Evolutionary conservation across 2,888 invertebrate species (phyloP).

Genomic region (Corbicula japonica): DNA sequence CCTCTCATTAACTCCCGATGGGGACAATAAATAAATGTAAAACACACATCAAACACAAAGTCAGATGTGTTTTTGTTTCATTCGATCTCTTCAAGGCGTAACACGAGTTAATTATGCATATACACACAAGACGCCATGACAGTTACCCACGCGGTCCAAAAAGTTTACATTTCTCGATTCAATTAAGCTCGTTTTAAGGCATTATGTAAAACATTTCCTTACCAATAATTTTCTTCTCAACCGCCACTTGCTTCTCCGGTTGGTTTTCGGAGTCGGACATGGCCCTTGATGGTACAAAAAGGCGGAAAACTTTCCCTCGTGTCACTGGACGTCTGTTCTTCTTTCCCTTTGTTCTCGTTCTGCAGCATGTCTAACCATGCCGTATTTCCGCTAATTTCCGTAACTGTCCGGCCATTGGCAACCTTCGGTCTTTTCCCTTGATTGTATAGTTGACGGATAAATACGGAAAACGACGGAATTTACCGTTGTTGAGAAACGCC

Average conservation of each 20-base stretch:
- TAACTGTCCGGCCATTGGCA: slow-evolving; percentile 14
- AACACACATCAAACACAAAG: too few species aligned
- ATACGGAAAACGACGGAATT: slow-evolving; percentile 8
- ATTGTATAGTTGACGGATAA: neutral
- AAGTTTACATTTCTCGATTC: neutral
- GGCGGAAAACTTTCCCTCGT: slow-evolving; percentile 75
- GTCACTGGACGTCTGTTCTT: slow-evolving; percentile 75
- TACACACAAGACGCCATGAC: neutral
- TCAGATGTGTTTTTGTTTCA: too few species aligned
- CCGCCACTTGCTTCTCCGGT: slow-evolving; percentile 89
- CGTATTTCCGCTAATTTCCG: slow-evolving; percentile 35
- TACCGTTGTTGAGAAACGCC: slow-evolving; percentile 9
- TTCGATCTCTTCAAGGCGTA: too few species aligned
- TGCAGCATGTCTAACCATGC: slow-evolving; percentile 51
- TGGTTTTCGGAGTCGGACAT: slow-evolving; percentile 98
- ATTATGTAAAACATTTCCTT: slow-evolving; percentile 35
- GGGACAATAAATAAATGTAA: too few species aligned
- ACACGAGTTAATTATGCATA: neutral
- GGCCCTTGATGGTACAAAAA: slow-evolving; percentile 87
- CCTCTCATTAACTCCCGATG: too few species aligned
- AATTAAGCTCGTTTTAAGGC: too few species aligned
- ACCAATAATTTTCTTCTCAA: slow-evolving; percentile 90
- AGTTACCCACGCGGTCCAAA: neutral
- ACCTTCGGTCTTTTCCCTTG: neutral
- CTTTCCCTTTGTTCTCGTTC: slow-evolving; percentile 76